Evolutionary conservation across 1,140 invertebrate genomes (phyloP), one percentile per base, ranked within the genome.

Genomic region (Berghia stephanieae): DNA sequence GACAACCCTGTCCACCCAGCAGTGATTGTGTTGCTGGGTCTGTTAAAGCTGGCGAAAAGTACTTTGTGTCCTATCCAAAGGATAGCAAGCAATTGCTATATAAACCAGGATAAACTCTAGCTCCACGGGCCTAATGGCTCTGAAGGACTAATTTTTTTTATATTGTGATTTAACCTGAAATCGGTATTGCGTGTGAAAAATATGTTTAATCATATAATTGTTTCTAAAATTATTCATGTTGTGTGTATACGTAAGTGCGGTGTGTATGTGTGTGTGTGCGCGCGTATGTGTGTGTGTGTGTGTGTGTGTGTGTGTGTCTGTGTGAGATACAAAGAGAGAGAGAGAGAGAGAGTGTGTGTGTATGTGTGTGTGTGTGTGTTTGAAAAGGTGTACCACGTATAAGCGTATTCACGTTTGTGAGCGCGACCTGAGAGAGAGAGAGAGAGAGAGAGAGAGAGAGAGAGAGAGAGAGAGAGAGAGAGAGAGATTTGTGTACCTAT

Each of bases 401-500:
- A n/a, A n/a, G n/a, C n/a, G n/a, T n/a, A n/a, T n/a, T 21, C 27
- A 8, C 10, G 57, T 63, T 63, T 16, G 13, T 63, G 8, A 10
- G 27, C 8, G 8, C 8, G 57, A 16, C 57, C 10, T 10, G 27
- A 18, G 27, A 27, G 27, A 13, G 57, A 63, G 57, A 63, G 57
- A 63, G 10, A 63, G 57, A 63, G 10, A 16, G 27, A 10, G 27
- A 16, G 10, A 27, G 10, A 10, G 57, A 63, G 57, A 63, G 57
- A 63, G 57, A 63, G 57, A 63, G 57, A 63, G 57, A 27, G 57
- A 63, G 57, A 63, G 57, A 63, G 57, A 63, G 57, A 63, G 57
- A 63, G 57, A 63, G 57, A 63, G 57, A 63, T n/a, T n/a, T n/a
- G n/a, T n/a, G n/a, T n/a, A n/a, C n/a, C n/a, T n/a, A n/a, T n/a